Conservation (phyloP, 1,140 invertebrate genomes). For the Drosophila ananassae region DNA sequence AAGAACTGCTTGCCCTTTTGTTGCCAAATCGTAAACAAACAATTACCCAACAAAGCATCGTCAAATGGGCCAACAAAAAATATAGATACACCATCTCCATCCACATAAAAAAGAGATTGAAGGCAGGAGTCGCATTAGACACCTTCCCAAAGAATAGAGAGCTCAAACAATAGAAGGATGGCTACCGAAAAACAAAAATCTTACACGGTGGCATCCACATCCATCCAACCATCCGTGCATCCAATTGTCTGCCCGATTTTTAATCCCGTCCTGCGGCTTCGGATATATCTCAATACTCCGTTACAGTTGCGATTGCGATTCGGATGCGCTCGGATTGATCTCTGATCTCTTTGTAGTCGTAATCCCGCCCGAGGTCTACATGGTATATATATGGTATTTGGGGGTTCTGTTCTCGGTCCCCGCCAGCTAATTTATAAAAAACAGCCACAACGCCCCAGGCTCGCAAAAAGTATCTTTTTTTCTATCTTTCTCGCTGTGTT, state of each 20-base stretch:
- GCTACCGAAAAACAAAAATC: constrained; percentile 17
- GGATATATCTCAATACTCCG: constrained; percentile 67
- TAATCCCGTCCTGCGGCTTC: constrained; percentile 74
- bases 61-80: constrained; percentile 55
- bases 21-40: constrained; percentile 76
- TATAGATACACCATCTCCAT: constrained; percentile 20
- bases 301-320: constrained; percentile 64
- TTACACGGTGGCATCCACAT: constrained; percentile 71
- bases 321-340: constrained; percentile 61
- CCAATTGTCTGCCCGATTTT: constrained; percentile 50
- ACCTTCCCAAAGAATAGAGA: constrained; percentile 52
- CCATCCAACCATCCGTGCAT: constrained; percentile 19
- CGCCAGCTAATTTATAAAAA: constrained; percentile 72
- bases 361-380: constrained; percentile 14
- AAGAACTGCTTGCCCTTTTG: constrained; percentile 74
- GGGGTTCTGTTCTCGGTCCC: constrained; percentile 4
- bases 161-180: constrained; percentile 50
- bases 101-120: background rate
- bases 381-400: background rate
- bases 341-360: constrained; percentile 51
- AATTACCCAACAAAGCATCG: constrained; percentile 73
- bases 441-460: constrained; percentile 46
- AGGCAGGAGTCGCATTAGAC: constrained; percentile 51
- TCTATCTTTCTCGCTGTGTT: constrained; percentile 55
- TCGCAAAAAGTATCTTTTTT: constrained; percentile 28